phyloP scores from a whole-genome alignment of 2,113 vertebrate genomes.

The Zosterops japonicus region DNA sequence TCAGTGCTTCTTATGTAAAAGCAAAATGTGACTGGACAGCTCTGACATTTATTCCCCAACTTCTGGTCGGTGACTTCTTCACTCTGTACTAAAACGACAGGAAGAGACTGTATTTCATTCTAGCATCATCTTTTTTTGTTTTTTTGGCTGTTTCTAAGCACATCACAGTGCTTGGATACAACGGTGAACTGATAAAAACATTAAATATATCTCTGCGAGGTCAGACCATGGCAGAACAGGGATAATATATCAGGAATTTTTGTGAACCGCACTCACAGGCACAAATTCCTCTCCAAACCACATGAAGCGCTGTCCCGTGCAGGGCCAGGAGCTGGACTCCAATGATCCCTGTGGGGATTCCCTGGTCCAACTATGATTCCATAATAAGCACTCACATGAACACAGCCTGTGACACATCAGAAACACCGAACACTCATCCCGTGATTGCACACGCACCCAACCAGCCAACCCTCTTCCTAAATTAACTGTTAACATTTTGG shows the following conservation, averaged over 20 bases:
- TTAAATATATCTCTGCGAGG: not conserved
- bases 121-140: not conserved
- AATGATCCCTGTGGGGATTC: not conserved
- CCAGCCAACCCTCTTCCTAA: not conserved
- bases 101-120: not conserved
- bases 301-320: not conserved
- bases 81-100: not conserved
- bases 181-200: not conserved
- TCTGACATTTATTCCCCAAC: not conserved
- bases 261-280: not conserved
- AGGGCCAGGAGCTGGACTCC: not conserved
- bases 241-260: not conserved
- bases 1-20: not conserved
- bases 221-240: not conserved
- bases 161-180: not conserved
- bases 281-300: not conserved
- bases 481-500: not conserved
- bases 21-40: not conserved
- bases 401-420: not conserved
- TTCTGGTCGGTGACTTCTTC: not conserved
- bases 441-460: not conserved
- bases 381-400: not conserved
- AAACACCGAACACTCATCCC: not conserved
- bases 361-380: not conserved
- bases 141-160: not conserved